A percentile compares a stretch with the other conserved stretches of the same genome.
Conservation (phyloP, 2,113 vertebrate species). For the Octodon degus region DNA sequence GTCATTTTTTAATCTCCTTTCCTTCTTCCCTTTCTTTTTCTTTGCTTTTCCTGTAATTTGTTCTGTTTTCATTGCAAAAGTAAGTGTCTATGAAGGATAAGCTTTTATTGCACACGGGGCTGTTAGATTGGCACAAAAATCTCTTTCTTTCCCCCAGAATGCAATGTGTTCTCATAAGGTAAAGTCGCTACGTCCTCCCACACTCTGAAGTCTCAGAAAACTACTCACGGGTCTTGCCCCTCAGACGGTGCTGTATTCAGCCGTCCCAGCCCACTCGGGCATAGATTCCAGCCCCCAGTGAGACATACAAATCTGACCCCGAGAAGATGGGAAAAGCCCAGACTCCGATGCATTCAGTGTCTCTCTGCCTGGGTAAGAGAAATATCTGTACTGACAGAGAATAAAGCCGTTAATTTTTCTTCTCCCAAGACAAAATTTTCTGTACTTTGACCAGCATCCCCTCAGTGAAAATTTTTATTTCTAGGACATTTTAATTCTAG, state of each 20-base stretch:
- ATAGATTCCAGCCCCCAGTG: background rate
- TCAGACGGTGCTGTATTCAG: background rate
- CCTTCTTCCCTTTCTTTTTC: background rate
- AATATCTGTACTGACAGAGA: background rate
- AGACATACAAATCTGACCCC: too few relatives aligned
- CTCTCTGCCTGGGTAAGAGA: background rate
- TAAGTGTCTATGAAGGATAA: conserved; percentile 67
- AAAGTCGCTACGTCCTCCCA: background rate
- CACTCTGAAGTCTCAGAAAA: background rate
- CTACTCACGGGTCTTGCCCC: background rate
- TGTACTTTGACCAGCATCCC: background rate
- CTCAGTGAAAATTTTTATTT: background rate
- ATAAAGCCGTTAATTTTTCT: background rate
- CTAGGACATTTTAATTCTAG: background rate
- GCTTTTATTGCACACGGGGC: conserved; percentile 31
- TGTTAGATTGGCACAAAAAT: conserved; percentile 67
- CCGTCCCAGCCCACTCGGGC: background rate
- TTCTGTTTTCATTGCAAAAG: conserved; percentile 59
- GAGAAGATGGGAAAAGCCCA: background rate
- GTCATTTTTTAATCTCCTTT: background rate
- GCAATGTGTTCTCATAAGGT: background rate
- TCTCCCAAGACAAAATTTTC: background rate
- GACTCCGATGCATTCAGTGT: accelerated
- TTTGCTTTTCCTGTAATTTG: conserved; percentile 34
- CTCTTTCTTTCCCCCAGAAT: conserved; percentile 15